phyloP scores from a whole-genome alignment of 2,888 invertebrate species.

The Hypena proboscidalis region DNA sequence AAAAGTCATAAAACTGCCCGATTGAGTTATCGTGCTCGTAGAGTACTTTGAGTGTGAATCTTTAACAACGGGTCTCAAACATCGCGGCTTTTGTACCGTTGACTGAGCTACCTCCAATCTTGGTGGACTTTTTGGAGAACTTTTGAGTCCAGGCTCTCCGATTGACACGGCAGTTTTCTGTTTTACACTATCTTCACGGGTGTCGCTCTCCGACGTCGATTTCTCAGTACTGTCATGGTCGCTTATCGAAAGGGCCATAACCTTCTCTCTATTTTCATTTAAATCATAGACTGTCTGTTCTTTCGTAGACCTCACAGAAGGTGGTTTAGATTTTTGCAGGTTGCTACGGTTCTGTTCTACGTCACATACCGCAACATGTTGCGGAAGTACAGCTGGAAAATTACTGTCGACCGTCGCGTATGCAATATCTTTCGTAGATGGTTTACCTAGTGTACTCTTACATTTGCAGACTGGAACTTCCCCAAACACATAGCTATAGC shows the following conservation, averaged over 20 bases:
- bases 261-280: conserved; percentile 69
- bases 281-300: conserved; percentile 71
- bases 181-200: conserved; percentile 29
- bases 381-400: conserved; percentile 57
- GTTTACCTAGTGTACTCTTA: conserved; percentile 23
- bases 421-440: conserved; percentile 41
- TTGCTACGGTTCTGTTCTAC: conserved; percentile 44
- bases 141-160: conserved; percentile 20
- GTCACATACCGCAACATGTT: conserved; percentile 49
- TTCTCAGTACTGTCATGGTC: conserved; percentile 37
- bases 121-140: conserved; percentile 61
- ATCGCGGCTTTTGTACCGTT: conserved; percentile 47
- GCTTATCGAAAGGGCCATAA: conserved; percentile 68
- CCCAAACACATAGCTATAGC: conserved; percentile 61
- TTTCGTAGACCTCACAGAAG: conserved; percentile 53
- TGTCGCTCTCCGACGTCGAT: conserved; percentile 37
- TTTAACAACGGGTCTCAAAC: conserved; percentile 15
- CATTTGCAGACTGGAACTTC: conserved; percentile 57
- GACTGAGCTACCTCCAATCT: conserved; percentile 70
- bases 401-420: conserved; percentile 57
- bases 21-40: conserved; percentile 59
- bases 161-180: conserved; percentile 10
- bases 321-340: conserved; percentile 46
- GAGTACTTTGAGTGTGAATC: conserved; percentile 49
- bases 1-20: conserved; percentile 52